These are phyloP conservation scores for Apostichopus japonicus DNA, from an alignment of 35 echinoderm and acorn worm genomes.

Conservation along the genomic window DNA sequence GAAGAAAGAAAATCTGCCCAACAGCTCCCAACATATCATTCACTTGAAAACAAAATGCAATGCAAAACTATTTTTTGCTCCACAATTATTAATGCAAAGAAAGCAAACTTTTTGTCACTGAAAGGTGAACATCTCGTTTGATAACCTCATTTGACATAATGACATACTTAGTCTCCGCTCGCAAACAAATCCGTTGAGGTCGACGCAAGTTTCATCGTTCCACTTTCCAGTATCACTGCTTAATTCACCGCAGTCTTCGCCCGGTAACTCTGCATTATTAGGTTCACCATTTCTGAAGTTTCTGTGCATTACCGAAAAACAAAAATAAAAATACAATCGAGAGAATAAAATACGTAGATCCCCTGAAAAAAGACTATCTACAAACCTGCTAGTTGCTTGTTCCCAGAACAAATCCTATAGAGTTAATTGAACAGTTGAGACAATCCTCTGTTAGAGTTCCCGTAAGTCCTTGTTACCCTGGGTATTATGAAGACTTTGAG, in stretches of 20 bases:
- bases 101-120: neutral
- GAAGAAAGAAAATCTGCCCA: too few relatives aligned
- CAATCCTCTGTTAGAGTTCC: too few relatives aligned
- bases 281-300: slow-evolving; percentile 32
- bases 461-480: too few relatives aligned
- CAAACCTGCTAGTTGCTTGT: too few relatives aligned
- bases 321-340: neutral
- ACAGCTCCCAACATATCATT: too few relatives aligned
- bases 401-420: too few relatives aligned
- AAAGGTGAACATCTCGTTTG: neutral
- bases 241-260: slow-evolving; percentile 50
- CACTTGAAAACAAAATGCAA: too few relatives aligned
- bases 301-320: neutral
- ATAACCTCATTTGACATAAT: neutral
- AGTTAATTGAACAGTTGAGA: too few relatives aligned
- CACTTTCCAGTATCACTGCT: slow-evolving; percentile 12
- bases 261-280: slow-evolving; percentile 48
- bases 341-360: too few relatives aligned
- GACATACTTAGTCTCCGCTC: slow-evolving; percentile 39
- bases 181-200: slow-evolving; percentile 37
- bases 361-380: too few relatives aligned
- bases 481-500: too few relatives aligned
- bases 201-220: slow-evolving; percentile 55
- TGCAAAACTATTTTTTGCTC: neutral
- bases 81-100: neutral